These are phyloP conservation scores for Adoxophyes honmai DNA, from an alignment of 1,140 invertebrate species.

Conservation along the genomic window DNA sequence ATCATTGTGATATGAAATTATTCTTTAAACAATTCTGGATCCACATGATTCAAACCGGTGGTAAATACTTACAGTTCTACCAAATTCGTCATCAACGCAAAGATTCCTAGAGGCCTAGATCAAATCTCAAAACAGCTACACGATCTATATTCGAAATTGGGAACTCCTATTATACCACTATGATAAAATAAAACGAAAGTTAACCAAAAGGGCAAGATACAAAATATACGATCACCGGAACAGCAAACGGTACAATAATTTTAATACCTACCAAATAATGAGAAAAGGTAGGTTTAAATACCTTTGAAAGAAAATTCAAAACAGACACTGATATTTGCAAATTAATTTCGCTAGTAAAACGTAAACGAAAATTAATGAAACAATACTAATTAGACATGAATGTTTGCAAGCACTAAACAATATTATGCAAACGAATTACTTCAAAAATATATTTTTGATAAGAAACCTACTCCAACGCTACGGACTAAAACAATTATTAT, in stretches of 20 bases:
- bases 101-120: constrained; percentile 6
- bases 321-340: too few species aligned
- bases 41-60: background rate
- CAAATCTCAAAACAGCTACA: background rate
- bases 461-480: constrained; percentile 5
- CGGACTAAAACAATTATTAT: background rate
- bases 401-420: constrained; percentile 6
- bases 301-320: too few species aligned
- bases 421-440: background rate
- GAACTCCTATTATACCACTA: background rate
- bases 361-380: constrained; percentile 1
- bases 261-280: too few species aligned
- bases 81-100: background rate
- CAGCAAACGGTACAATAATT: too few species aligned
- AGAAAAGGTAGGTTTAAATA: too few species aligned
- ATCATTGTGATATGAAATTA: background rate
- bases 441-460: too few species aligned
- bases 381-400: constrained; percentile 4
- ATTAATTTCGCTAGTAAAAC: background rate
- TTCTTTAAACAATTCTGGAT: too few species aligned
- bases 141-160: background rate
- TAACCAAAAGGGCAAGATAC: too few species aligned
- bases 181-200: too few species aligned
- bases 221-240: too few species aligned
- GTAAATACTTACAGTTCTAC: constrained; percentile 7